A percentile compares a stretch with the other conserved stretches of the same genome.
phyloP scores from a whole-genome alignment of 2,797 vertebrate species.

The Huso huso region DNA sequence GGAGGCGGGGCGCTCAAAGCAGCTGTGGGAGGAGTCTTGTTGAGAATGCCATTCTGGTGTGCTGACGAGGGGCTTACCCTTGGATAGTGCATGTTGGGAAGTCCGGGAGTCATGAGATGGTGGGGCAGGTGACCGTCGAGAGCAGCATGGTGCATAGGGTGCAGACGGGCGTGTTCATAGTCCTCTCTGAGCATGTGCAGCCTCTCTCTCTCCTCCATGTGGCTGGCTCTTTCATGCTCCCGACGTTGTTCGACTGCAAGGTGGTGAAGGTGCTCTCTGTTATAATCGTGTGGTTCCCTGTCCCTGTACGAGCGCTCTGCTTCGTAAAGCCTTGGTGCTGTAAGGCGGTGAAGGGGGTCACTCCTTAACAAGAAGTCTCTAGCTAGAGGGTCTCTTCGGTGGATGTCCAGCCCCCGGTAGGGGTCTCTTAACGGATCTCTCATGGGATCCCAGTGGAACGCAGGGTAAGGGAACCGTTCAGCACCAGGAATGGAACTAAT shows the following conservation, averaged over 20 bases:
- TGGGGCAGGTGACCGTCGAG: slow-evolving; percentile 84
- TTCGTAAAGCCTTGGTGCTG: slow-evolving; percentile 76
- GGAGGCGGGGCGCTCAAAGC: slow-evolving; percentile 91
- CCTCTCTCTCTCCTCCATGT: slow-evolving; percentile 81
- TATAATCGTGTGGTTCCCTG: slow-evolving; percentile 87
- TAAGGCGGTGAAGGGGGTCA: slow-evolving; percentile 83
- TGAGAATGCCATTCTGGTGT: slow-evolving; percentile 85
- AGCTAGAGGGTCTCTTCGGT: slow-evolving; percentile 82
- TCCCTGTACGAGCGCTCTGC: slow-evolving; percentile 87
- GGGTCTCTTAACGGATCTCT: slow-evolving; percentile 76
- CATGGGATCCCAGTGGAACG: slow-evolving; percentile 96
- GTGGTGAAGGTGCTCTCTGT: slow-evolving; percentile 72
- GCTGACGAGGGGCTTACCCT: slow-evolving; percentile 78
- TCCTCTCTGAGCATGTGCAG: slow-evolving; percentile 88
- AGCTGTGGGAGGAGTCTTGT: slow-evolving; percentile 85
- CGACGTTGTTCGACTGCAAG: slow-evolving; percentile 79
- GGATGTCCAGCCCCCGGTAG: slow-evolving; percentile 87
- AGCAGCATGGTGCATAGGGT: slow-evolving; percentile 61
- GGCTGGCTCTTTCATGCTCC: slow-evolving; percentile 74
- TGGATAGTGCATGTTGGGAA: slow-evolving; percentile 93
- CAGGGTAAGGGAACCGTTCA: slow-evolving; percentile 87
- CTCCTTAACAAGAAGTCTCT: slow-evolving; percentile 84
- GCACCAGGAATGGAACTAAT: slow-evolving; percentile 88
- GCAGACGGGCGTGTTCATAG: slow-evolving; percentile 76
- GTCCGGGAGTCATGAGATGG: slow-evolving; percentile 78